Base-by-base conservation (phyloP, 2,113 vertebrate species). In the Benitochromis conjunctus region DNA sequence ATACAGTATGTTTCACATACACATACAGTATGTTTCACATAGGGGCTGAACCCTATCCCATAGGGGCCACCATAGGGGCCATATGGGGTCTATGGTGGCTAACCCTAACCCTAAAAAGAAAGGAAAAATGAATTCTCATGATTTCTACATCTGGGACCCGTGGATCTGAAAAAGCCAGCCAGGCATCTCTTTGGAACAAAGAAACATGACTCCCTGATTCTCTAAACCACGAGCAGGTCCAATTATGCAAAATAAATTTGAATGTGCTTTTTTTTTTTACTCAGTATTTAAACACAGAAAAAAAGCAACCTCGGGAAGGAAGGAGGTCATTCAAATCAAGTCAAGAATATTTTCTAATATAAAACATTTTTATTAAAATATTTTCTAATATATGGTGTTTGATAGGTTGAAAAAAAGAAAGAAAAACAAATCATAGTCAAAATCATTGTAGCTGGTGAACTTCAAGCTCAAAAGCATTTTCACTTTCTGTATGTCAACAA, bases 91-190 rank as follows among this genome's bases (percentile, higher is more conserved):
- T 21, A 38, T 64, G 60, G 34, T 38, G 38, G 26, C 26, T 26
- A 26, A 26, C 26, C 2, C 26, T 26, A 36, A 66, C 24, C 80
- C 80, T 43, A 64, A 43, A 62, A 84, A 88, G 66, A 36, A 43
- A 71, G 56, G 9, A 36, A 55, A 51, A 82, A 83, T 82, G 12
- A 79, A 80, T 38, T 71, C 83, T 55, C 79, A 66, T 57, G 5
- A 38, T 69, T 82, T 93, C 92, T 96, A 97, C 93, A 96, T 96
- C 94, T 96, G 89, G 86, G 96, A 95, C 51, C 96, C 96, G 9
- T 97, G 96, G 91, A 97, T 94, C 91, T 96, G 96, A 92, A 97
- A 97, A 90, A 97, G 94, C 96, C 26, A 26, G 26, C 3, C 26
- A 26, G 26, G 26, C 26, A 26, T 26, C 26, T 26, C 26, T 26